Conservation (phyloP, 2,113 vertebrate genomes). For the Murina feae region DNA sequence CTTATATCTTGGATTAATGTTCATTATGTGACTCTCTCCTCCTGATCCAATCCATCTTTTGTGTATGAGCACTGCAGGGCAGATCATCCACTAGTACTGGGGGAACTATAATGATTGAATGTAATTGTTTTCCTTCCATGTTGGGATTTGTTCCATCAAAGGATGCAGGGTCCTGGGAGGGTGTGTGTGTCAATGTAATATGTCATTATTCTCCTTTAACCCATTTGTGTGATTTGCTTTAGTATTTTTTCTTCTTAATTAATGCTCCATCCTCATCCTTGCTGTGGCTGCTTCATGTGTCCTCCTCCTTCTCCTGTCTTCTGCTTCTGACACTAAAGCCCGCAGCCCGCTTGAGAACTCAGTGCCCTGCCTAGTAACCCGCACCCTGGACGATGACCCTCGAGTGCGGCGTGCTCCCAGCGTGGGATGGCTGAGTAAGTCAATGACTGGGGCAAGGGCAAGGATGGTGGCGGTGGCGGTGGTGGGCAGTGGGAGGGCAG, state of each 20-base stretch:
- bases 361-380: constrained; percentile 92
- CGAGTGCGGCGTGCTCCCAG: constrained; percentile 89
- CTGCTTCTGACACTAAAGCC: constrained; percentile 85
- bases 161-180: constrained; percentile 36
- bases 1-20: not conserved
- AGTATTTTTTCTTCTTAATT: constrained; percentile 75
- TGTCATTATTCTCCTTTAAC: constrained; percentile 62
- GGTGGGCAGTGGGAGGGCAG: not conserved
- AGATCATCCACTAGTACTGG: not conserved
- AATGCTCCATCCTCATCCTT: constrained; percentile 76
- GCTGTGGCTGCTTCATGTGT: constrained; percentile 72
- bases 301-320: constrained; percentile 73
- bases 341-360: constrained; percentile 94
- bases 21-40: constrained; percentile 11
- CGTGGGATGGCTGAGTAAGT: constrained; percentile 99
- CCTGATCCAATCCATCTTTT: not conserved
- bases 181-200: constrained; percentile 21
- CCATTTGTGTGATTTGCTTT: constrained; percentile 74
- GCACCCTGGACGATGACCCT: constrained; percentile 88
- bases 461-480: not conserved
- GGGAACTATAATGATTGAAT: constrained; percentile 17
- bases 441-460: not conserved
- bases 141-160: not conserved
- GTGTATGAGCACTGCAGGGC: not conserved
- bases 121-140: not conserved